Percentiles rank a stretch among this genome's conserved stretches.
phyloP scores from a whole-genome alignment of 2,797 vertebrate genomes.

The Gadopsis marmoratus region DNA sequence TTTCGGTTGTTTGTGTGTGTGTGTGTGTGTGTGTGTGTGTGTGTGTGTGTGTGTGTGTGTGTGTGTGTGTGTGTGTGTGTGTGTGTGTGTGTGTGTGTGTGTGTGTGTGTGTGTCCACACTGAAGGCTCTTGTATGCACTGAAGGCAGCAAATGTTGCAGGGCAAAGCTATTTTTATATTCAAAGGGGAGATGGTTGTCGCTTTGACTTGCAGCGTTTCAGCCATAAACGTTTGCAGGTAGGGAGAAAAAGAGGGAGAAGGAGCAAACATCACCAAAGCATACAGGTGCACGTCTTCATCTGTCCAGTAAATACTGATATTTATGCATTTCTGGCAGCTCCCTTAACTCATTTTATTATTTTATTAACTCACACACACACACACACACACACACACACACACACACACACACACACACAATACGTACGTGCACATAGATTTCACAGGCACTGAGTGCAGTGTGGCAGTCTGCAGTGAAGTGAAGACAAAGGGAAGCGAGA shows the following conservation, averaged over 20 bases:
- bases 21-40: too few species aligned
- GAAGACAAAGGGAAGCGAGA: not conserved
- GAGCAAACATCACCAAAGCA: not conserved
- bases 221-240: not conserved
- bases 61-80: too few species aligned
- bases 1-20: not conserved
- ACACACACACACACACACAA: not conserved
- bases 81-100: too few species aligned
- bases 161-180: not conserved
- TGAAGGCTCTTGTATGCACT: not conserved
- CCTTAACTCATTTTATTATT: not conserved
- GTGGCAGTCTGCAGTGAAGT: not conserved
- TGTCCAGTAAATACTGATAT: not conserved
- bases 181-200: not conserved
- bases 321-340: not conserved
- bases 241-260: not conserved
- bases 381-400: too few species aligned
- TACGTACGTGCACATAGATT: not conserved
- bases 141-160: not conserved
- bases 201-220: not conserved
- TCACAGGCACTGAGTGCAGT: not conserved
- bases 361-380: slow-evolving; percentile 7
- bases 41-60: not conserved
- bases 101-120: not conserved
- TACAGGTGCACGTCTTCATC: slow-evolving; percentile 1